Evolutionary conservation across 2,888 invertebrate species (phyloP).

Genomic region (Drosophila falleni): DNA sequence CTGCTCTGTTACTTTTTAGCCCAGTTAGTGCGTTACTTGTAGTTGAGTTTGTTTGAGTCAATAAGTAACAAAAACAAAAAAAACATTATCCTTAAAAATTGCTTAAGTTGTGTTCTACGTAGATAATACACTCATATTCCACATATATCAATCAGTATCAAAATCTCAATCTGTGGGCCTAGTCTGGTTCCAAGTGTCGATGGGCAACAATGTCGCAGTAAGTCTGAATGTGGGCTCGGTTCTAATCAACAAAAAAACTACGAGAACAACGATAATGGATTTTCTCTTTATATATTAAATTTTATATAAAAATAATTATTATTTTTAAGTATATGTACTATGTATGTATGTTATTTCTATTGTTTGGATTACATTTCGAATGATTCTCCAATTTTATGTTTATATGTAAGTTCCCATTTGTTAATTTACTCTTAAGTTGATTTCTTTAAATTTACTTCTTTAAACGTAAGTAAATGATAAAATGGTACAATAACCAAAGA

Average conservation of each 20-base stretch:
- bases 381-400: constrained; percentile 36
- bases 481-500: constrained; percentile 34
- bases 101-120: constrained; percentile 74
- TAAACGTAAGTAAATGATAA: constrained; percentile 71
- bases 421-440: constrained; percentile 47
- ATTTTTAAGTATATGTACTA: constrained; percentile 43
- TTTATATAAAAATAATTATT: constrained; percentile 14
- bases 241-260: constrained; percentile 9
- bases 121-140: constrained; percentile 54
- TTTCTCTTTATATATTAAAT: constrained; percentile 19
- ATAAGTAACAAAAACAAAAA: constrained; percentile 29
- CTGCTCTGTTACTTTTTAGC: constrained; percentile 68
- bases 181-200: constrained; percentile 50
- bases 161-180: constrained; percentile 10
- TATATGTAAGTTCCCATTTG: constrained; percentile 51
- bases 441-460: constrained; percentile 29
- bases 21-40: constrained; percentile 74
- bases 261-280: constrained; percentile 45
- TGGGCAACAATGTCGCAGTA: constrained; percentile 64
- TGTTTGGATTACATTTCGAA: constrained; percentile 18
- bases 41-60: constrained; percentile 71
- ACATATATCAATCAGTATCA: constrained; percentile 31
- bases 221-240: constrained; percentile 62
- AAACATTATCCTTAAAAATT: constrained; percentile 29
- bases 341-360: constrained; percentile 30